Conservation (phyloP, 2,888 invertebrate species). For the Diadegma fenestrale region DNA sequence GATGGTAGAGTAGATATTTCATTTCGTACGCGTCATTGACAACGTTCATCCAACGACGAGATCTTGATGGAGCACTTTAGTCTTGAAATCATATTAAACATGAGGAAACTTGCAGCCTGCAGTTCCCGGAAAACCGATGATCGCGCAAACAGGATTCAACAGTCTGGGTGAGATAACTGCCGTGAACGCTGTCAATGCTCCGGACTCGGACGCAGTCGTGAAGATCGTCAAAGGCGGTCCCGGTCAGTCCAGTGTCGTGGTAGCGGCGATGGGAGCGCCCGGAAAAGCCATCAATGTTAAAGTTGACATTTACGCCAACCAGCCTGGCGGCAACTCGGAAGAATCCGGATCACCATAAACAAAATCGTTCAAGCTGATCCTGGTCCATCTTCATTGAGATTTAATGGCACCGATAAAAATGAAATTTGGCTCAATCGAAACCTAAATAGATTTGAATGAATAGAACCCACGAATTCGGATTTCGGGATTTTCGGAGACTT, state of each 20-base stretch:
- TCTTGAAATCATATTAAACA: neutral
- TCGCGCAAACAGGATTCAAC: slow-evolving; percentile 61
- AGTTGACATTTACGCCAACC: slow-evolving; percentile 68
- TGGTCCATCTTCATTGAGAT: neutral
- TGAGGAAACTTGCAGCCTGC: slow-evolving; percentile 67
- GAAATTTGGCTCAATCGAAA: slow-evolving; percentile 15
- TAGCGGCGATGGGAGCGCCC: slow-evolving; percentile 59
- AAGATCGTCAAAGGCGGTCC: slow-evolving; percentile 69
- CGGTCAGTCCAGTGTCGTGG: slow-evolving; percentile 47
- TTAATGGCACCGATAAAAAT: slow-evolving; percentile 5
- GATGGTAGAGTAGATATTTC: slow-evolving; percentile 7
- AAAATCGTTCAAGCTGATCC: neutral
- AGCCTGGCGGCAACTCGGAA: slow-evolving; percentile 7
- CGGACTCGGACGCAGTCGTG: slow-evolving; percentile 51
- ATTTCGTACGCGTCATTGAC: neutral
- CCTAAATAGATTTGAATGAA: neutral
- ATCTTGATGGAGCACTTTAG: slow-evolving; percentile 31
- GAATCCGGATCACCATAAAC: slow-evolving; percentile 44
- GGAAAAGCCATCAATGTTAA: slow-evolving; percentile 64
- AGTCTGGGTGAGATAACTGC: slow-evolving; percentile 68
- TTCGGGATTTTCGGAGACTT: no score
- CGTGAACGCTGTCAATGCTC: slow-evolving; percentile 64
- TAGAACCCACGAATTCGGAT: neutral
- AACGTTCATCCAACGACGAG: slow-evolving; percentile 7
- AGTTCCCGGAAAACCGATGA: slow-evolving; percentile 53